Evolutionary conservation across 2,888 invertebrate species (phyloP), one percentile per base, ranked within the genome.

Genomic region (Amblyteles armatorius): DNA sequence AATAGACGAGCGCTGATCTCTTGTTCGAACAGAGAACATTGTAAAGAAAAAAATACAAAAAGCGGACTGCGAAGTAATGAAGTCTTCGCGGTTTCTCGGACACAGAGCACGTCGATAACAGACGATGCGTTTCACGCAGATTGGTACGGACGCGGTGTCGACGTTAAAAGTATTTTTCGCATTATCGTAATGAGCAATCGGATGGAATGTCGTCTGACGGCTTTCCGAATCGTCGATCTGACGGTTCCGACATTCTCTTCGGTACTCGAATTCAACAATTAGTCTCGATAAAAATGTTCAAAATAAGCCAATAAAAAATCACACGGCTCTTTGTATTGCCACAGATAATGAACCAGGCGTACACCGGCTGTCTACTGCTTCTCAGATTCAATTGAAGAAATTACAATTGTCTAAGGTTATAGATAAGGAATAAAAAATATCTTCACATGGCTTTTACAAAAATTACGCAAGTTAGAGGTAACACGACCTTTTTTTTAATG

Each of bases 241-340:
- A 87, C 88, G 5, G 36, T 90, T n/a, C 85, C 88, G 19, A 88
- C 88, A 1, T 90, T 91, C 22, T 87, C 85, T 79, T 76, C 87
- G 84, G 90, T 91, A 80, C 86, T 7, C 44, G 4, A n/a, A 0
- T 9, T 26, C 6, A 5, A 69, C 44, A 40, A 6, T 16, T 40
- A 22, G n/a, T 5, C 55, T 7, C 19, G 11, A 55, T 55, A 55
- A n/a, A 11, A 11, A n/a, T n/a, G 5, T 7, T 19, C 9, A 1
- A 22, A 9, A 55, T 22, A 55, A 19, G 9, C 9, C 9, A 19
- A 19, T 22, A n/a, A 19, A 19, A 19, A 55, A 22, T n/a, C 55
- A 6, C 6, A 5, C 33, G 6, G 6, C n/a, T 52, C 19, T 52
- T 52, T 52, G 2, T 6, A 50, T 55, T 19, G 22, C 19, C 55